Base-by-base conservation (phyloP, 2,113 vertebrate genomes). In the Odocoileus hemionus region DNA sequence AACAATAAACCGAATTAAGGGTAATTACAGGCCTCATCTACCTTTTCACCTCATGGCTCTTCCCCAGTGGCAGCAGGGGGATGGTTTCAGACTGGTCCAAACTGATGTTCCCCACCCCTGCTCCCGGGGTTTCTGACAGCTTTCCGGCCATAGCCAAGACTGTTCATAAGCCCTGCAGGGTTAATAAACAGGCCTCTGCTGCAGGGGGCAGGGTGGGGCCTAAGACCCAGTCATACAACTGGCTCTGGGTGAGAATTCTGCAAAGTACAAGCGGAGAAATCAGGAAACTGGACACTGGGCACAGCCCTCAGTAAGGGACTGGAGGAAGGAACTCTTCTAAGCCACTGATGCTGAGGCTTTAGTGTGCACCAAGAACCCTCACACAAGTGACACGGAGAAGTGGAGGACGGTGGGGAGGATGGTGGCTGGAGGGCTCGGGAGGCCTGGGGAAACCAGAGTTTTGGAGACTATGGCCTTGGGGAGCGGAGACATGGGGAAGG, bases 291-390 rank as follows among this genome's bases (percentile, higher is more conserved):
- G 92, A 67, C 0, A 4, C 89, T 86, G 55, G 70, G 25, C 91
- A 36, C 0, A 11, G 80, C 89, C 89, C 85, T 88, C 28, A 9
- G 89, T 92, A 86, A 64, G 57, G 87, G 57, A 76, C 14, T 89
- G 58, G 89, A 97, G 82, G 78, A 92, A 95, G 82, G 78, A 92
- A 95, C 57, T 80, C 86, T 86, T 58, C 70, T 50, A 58, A 94
- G 76, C 85, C 94, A 67, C 76, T 54, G 93, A 84, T 28, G 93
- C 92, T 79, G 94, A 83, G 89, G 93, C 94, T 98, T 98, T 97
- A 97, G 88, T 95, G 33, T 70, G 88, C 91, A 98, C 94, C 97
- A 83, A 96, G 93, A 70, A 83, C 93, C 79, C 85, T 97, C 95
- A 90, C 87, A 93, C 36, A 82, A 10, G 47, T 16, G 80, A 67